Evolutionary conservation across 1,140 invertebrate species (phyloP).

Genomic region (Bursaphelenchus mucronatus): DNA sequence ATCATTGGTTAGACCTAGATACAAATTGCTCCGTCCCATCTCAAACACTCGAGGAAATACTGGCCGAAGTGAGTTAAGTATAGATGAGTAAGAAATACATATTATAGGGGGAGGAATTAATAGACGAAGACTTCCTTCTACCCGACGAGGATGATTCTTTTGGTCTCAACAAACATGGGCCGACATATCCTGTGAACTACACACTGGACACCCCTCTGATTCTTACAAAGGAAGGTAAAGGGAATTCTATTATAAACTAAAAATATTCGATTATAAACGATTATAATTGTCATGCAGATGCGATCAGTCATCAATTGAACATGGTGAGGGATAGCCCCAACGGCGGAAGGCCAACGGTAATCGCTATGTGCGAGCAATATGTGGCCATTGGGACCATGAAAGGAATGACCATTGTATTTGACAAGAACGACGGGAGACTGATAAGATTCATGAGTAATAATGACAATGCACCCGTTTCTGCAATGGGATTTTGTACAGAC

Average conservation of each 20-base stretch:
- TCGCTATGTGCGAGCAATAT: slow-evolving; percentile 21
- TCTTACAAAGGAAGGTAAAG: slow-evolving; percentile 27
- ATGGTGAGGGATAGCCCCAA: slow-evolving; percentile 28
- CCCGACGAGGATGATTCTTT: slow-evolving; percentile 35
- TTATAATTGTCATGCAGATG: slow-evolving; percentile 14
- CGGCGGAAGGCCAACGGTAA: slow-evolving; percentile 34
- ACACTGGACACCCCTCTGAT: slow-evolving; percentile 30
- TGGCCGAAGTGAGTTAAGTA: slow-evolving; percentile 27
- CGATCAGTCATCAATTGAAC: slow-evolving; percentile 38
- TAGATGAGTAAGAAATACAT: neutral
- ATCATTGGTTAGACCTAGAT: slow-evolving; percentile 33
- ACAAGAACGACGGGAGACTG: slow-evolving; percentile 19
- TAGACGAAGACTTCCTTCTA: slow-evolving; percentile 30
- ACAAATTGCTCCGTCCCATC: slow-evolving; percentile 42
- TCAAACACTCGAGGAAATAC: slow-evolving; percentile 38
- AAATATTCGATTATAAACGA: too few relatives aligned
- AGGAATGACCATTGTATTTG: slow-evolving; percentile 33
- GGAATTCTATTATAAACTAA: neutral
- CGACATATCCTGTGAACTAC: slow-evolving; percentile 20
- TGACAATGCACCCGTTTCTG: slow-evolving; percentile 37
- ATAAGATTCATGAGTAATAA: slow-evolving; percentile 26
- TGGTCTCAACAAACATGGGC: neutral
- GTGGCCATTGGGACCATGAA: slow-evolving; percentile 38
- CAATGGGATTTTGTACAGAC: slow-evolving; percentile 32
- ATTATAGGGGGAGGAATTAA: slow-evolving; percentile 24